Evolutionary conservation across 2,113 vertebrate genomes (phyloP).

Genomic region (Bos javanicus): DNA sequence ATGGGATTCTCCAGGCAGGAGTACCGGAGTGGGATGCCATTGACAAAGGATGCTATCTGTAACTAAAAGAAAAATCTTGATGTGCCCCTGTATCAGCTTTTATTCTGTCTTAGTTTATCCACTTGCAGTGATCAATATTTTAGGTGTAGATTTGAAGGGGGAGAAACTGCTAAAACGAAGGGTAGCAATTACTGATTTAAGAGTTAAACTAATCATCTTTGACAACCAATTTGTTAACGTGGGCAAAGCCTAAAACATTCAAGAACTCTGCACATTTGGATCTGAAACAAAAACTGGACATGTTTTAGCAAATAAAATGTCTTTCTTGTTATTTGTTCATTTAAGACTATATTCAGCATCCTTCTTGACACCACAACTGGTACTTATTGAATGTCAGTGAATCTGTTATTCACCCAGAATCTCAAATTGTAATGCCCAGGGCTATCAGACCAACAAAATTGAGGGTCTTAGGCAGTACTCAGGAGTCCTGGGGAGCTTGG

Average conservation of each 20-base stretch:
- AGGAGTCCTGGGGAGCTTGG: accelerated
- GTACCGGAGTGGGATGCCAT: no score
- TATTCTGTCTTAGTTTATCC: background rate
- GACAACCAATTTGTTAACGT: background rate
- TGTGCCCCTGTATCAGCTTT: background rate
- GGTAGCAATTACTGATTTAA: background rate
- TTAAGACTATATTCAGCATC: background rate
- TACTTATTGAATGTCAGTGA: background rate
- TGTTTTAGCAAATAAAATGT: background rate
- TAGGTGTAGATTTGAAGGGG: background rate
- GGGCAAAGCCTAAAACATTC: background rate
- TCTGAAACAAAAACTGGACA: background rate
- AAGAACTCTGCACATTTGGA: background rate
- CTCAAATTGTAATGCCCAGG: background rate
- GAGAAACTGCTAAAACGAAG: background rate
- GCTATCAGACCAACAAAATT: no score
- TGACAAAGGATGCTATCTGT: background rate
- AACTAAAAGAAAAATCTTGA: background rate
- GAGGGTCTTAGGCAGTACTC: no score
- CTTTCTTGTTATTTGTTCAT: background rate
- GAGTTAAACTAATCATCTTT: background rate
- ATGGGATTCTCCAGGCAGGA: no score
- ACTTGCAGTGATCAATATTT: background rate
- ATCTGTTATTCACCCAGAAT: background rate
- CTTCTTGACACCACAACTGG: background rate